Conservation (phyloP, 2,888 invertebrate species). For the Spialia ferax region DNA sequence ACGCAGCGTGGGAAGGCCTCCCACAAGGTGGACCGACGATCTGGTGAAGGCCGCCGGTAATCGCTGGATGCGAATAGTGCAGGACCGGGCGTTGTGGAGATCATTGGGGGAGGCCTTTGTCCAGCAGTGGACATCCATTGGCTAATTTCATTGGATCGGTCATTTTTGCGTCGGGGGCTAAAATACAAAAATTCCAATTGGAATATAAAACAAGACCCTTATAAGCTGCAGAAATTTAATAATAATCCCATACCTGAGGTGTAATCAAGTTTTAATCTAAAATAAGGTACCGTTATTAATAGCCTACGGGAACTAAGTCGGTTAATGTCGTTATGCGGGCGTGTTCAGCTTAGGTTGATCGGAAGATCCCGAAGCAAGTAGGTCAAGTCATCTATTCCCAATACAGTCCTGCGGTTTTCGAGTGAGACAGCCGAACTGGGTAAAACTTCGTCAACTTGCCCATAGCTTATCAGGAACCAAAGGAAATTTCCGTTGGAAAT, state of each 20-base stretch:
- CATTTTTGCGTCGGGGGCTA: too few relatives aligned
- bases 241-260: constrained; percentile 14
- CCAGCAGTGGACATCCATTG: too few relatives aligned
- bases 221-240: constrained; percentile 4
- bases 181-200: too few relatives aligned
- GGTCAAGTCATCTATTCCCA: constrained; percentile 38
- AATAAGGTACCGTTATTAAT: constrained; percentile 25
- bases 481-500: constrained; percentile 32
- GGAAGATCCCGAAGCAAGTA: constrained; percentile 33
- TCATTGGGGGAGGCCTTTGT: too few relatives aligned
- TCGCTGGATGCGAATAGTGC: too few relatives aligned
- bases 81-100: too few relatives aligned
- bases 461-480: constrained; percentile 28
- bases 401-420: constrained; percentile 37
- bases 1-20: too few relatives aligned
- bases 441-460: constrained; percentile 36
- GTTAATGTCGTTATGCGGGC: constrained; percentile 37
- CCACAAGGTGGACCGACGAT: too few relatives aligned
- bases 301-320: constrained; percentile 27
- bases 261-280: constrained; percentile 15
- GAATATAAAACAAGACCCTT: too few relatives aligned
- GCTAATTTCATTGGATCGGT: too few relatives aligned
- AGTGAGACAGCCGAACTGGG: constrained; percentile 28
- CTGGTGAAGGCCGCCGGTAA: too few relatives aligned
- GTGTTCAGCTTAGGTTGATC: constrained; percentile 34